Evolutionary conservation across 2,888 invertebrate genomes (phyloP).

Genomic region (Epirrhoe tristata): DNA sequence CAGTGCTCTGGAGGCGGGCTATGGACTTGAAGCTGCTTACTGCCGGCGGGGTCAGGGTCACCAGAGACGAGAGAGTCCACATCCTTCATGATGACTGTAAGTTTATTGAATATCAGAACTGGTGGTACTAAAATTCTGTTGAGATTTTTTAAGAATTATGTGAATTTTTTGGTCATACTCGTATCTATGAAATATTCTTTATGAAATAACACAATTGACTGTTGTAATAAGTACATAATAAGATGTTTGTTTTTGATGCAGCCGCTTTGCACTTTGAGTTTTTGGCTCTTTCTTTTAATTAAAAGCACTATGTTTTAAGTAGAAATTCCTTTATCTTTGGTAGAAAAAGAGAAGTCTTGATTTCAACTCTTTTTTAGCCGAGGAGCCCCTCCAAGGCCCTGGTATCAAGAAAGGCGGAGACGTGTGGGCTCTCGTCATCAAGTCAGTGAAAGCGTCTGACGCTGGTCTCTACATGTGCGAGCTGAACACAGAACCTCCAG

Average conservation of each 20-base stretch:
- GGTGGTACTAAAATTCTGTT: too few relatives aligned
- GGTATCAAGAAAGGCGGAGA: slow-evolving; percentile 88
- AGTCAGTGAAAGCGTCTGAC: slow-evolving; percentile 88
- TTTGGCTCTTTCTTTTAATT: too few relatives aligned
- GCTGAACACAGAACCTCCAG: slow-evolving; percentile 91
- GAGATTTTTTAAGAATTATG: too few relatives aligned
- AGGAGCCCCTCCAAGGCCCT: slow-evolving; percentile 76
- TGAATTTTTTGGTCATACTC: too few relatives aligned
- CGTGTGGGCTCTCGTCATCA: slow-evolving; percentile 94
- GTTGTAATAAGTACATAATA: too few relatives aligned
- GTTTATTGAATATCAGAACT: too few relatives aligned
- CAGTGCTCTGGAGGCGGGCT: slow-evolving; percentile 91
- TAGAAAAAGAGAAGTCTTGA: not conserved
- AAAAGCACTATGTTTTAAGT: too few relatives aligned
- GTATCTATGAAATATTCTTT: too few relatives aligned
- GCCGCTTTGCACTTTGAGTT: too few relatives aligned
- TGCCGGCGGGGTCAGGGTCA: slow-evolving; percentile 90
- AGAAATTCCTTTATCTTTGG: too few relatives aligned
- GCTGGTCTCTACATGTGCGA: slow-evolving; percentile 93
- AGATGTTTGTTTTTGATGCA: too few relatives aligned
- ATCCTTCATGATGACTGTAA: slow-evolving; percentile 92
- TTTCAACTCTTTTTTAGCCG: slow-evolving; percentile 53
- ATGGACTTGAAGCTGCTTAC: slow-evolving; percentile 89
- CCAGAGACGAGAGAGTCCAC: slow-evolving; percentile 89
- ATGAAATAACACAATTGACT: too few relatives aligned